phyloP scores from a whole-genome alignment of 2,888 invertebrate species.

The Plusia festucae region DNA sequence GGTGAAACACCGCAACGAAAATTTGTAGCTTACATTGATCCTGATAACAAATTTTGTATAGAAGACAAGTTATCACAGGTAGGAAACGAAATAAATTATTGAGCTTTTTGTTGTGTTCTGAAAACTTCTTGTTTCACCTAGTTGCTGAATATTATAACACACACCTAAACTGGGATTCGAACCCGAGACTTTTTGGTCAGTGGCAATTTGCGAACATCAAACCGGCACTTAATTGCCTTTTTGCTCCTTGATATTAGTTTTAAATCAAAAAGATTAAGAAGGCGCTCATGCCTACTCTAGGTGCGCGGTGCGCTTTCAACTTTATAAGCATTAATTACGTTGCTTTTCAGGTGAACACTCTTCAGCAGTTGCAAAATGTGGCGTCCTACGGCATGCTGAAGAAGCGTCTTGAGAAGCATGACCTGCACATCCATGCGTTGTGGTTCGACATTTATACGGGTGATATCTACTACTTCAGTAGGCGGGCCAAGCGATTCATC shows the following conservation, averaged over 20 bases:
- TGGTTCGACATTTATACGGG: constrained; percentile 99
- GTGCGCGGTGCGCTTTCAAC: too few species aligned
- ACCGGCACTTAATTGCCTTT: too few species aligned
- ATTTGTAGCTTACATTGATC: constrained; percentile 98
- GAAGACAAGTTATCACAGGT: constrained; percentile 99
- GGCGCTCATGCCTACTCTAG: too few species aligned
- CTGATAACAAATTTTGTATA: constrained; percentile 95
- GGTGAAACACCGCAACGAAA: constrained; percentile 96
- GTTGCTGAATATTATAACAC: too few species aligned
- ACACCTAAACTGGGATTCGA: neutral
- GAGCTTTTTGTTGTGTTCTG: too few species aligned
- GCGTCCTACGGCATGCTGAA: constrained; percentile 97
- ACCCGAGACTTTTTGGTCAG: neutral
- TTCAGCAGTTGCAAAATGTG: constrained; percentile 97
- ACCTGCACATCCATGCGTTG: constrained; percentile 96
- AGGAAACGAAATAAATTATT: neutral
- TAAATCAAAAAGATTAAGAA: too few species aligned
- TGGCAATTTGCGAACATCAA: neutral
- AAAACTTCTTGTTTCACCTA: too few species aligned
- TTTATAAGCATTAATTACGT: neutral
- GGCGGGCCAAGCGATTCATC: constrained; percentile 95
- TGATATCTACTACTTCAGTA: constrained; percentile 98
- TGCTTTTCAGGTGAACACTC: constrained; percentile 93
- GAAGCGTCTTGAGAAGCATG: constrained; percentile 93
- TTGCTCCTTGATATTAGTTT: neutral